Percentiles rank a stretch among this genome's conserved stretches.
Conservation (phyloP, 2,113 vertebrate genomes). For the Sinocyclocheilus maitianheensis region DNA sequence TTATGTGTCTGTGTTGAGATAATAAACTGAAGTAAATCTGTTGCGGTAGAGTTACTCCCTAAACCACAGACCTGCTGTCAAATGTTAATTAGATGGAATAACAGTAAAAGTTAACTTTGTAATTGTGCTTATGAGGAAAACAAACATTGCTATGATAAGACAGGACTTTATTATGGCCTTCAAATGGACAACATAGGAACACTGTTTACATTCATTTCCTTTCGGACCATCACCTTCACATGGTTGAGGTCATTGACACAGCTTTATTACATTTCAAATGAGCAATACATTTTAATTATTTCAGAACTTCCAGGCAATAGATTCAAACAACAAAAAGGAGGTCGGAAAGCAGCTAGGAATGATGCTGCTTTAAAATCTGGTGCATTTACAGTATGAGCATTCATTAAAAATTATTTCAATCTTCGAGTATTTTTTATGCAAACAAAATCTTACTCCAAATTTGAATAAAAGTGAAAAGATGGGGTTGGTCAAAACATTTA, state of each 20-base stretch:
- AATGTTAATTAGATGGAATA: slow-evolving; percentile 55
- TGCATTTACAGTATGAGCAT: not conserved
- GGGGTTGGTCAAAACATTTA: not conserved
- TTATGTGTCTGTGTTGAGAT: slow-evolving; percentile 16
- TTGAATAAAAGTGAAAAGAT: not conserved
- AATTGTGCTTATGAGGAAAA: slow-evolving; percentile 50
- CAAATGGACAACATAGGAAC: slow-evolving; percentile 41
- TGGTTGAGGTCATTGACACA: slow-evolving; percentile 41
- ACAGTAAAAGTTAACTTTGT: slow-evolving; percentile 42
- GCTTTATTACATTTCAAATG: slow-evolving; percentile 43
- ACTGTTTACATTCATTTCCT: slow-evolving; percentile 58
- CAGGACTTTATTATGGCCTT: slow-evolving; percentile 54
- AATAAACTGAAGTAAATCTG: slow-evolving; percentile 3
- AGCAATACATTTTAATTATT: slow-evolving; percentile 43
- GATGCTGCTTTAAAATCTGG: not conserved
- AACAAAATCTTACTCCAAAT: not conserved
- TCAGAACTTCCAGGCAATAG: slow-evolving; percentile 10
- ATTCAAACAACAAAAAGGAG: slow-evolving; percentile 19
- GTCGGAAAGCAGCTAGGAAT: not conserved
- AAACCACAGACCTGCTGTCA: slow-evolving; percentile 9
- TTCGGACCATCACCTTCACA: slow-evolving; percentile 25
- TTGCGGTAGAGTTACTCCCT: slow-evolving; percentile 15
- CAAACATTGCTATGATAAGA: slow-evolving; percentile 54
- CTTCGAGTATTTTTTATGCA: not conserved
- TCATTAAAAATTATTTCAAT: not conserved